phyloP scores from a whole-genome alignment of 2,888 invertebrate genomes.

The Ceratothoa steindachneri region DNA sequence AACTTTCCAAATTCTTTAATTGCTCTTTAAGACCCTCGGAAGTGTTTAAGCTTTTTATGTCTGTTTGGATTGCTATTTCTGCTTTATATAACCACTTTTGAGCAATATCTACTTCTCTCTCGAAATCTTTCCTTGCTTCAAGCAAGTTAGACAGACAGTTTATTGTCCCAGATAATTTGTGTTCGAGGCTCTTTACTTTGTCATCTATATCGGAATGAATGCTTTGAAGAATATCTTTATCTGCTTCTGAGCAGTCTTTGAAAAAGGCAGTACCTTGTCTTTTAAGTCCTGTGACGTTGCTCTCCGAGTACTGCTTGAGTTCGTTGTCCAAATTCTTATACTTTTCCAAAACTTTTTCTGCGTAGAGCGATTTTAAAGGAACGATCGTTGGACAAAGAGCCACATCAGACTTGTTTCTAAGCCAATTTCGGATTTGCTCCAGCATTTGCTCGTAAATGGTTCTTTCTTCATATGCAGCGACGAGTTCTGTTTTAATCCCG shows the following conservation, averaged over 20 bases:
- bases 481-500: conserved; percentile 68
- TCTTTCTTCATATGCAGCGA: conserved; percentile 63
- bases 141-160: conserved; percentile 68
- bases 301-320: conserved; percentile 40
- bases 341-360: conserved; percentile 74
- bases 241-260: conserved; percentile 72
- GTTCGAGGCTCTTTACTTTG: conserved; percentile 68
- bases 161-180: conserved; percentile 68
- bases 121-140: conserved; percentile 74
- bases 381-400: conserved; percentile 58
- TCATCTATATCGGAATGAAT: conserved; percentile 61
- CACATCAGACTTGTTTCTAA: conserved; percentile 71
- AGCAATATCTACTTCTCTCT: conserved; percentile 72
- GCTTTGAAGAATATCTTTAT: conserved; percentile 51
- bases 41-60: conserved; percentile 69
- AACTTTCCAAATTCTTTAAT: conserved; percentile 69
- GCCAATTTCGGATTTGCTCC: conserved; percentile 74
- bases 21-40: conserved; percentile 82
- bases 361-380: conserved; percentile 72
- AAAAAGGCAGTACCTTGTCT: conserved; percentile 72
- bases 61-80: conserved; percentile 76
- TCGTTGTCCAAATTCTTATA: conserved; percentile 63
- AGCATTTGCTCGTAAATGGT: conserved; percentile 73
- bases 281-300: conserved; percentile 65
- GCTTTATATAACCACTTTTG: conserved; percentile 86